Base-by-base conservation (phyloP, 2,797 vertebrate genomes). In the Alfaro cultratus region DNA sequence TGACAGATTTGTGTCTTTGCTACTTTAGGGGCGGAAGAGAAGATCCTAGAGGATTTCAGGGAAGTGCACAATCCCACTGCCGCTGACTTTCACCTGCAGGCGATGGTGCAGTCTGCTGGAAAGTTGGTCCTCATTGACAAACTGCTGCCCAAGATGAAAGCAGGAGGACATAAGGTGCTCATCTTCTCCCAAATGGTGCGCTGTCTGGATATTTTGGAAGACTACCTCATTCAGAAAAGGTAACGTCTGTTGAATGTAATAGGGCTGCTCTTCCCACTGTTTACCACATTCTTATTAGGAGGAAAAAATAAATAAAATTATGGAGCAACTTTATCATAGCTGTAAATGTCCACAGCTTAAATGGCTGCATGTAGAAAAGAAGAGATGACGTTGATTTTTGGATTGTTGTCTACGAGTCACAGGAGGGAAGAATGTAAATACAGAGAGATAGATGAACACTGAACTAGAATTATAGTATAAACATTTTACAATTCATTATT, bases 151-250 rank as follows among this genome's bases (percentile, higher is more conserved):
- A 99, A 99, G 95, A 99, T 99, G 99, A 99, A 99, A 95, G 97
- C 97, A 10, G 98, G 99, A 55, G 99, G 99, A 64, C 99, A 99
- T 94, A 99, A 98, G 90, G 99, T 99, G 80, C 98, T 99, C 82
- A 99, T 99, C 92, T 99, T 99, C 94, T 99, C 99, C 88, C 99
- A 99, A 81, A 99, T 99, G 99, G 99, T 99, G 75, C 98, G 99
- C 90, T 99, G 99, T 87, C 96, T 99, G 83, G 98, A 99, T 95
- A 99, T 99, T 89, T 95, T 99, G 87, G 99, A 99, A 95, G 98
- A 99, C 95, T 99, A 99, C 93, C 98, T 99, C 91, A 98, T 99
- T 92, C 99, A 99, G 94, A 99, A 97, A 95, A 97, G 99, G 99
- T 99, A 93, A 78, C 10, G 15, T 29, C 41, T 47, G 47, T 15